Conservation (phyloP, 2,888 invertebrate species). For the Eupithecia abbreviata region DNA sequence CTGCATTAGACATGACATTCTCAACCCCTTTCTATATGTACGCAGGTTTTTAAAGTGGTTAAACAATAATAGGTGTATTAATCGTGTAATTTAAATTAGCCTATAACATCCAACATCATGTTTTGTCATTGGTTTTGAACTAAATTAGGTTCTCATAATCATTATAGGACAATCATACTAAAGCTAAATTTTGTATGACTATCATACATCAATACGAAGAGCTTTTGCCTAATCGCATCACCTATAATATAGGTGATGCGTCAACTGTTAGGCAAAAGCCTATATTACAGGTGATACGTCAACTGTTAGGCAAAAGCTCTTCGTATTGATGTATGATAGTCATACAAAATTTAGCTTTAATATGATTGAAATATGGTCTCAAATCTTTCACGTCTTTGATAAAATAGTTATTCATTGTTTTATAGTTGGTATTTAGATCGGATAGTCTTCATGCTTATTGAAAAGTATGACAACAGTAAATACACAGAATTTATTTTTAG, state of each 20-base stretch:
- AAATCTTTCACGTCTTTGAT: background rate
- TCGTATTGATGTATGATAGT: background rate
- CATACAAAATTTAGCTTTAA: background rate
- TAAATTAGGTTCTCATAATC: background rate
- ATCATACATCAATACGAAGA: background rate
- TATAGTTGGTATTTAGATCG: background rate
- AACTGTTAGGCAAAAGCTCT: background rate
- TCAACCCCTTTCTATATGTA: background rate
- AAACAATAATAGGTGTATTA: background rate
- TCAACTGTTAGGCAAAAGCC: background rate
- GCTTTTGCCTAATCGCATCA: background rate
- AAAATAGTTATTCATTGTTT: background rate
- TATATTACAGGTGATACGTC: background rate
- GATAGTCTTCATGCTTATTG: background rate
- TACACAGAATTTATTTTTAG: background rate
- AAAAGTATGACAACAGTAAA: background rate
- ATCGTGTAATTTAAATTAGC: background rate
- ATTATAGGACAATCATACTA: background rate
- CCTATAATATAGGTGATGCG: no score
- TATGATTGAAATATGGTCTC: background rate
- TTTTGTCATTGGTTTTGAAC: background rate
- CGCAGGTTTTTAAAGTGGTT: background rate
- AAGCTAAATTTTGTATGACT: background rate
- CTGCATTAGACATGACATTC: background rate
- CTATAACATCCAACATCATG: background rate